Percentiles rank a stretch among this genome's conserved stretches.
phyloP scores from a whole-genome alignment of 2,113 vertebrate genomes.

The Hiodon tergisus region DNA sequence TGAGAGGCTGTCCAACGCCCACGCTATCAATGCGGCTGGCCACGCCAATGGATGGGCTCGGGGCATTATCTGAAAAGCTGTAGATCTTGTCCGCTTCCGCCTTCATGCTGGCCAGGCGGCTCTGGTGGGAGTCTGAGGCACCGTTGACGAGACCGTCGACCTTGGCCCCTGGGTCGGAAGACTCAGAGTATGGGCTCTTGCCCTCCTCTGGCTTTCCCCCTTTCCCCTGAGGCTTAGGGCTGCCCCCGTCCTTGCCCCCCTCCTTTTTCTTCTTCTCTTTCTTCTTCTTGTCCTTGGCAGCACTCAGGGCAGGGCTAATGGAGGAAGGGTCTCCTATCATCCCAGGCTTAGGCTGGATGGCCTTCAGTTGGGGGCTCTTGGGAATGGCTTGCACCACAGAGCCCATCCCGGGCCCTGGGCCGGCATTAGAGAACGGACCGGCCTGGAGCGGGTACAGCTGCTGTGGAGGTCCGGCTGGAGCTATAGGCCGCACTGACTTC shows the following conservation, averaged over 20 bases:
- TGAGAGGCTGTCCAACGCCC: conserved; percentile 77
- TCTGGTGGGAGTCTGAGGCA: conserved; percentile 87
- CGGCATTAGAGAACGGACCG: conserved; percentile 74
- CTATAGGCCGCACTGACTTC: conserved; percentile 82
- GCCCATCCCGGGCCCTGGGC: conserved; percentile 70
- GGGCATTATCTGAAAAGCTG: conserved; percentile 94
- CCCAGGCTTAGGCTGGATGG: conserved; percentile 85
- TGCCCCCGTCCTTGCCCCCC: conserved; percentile 78
- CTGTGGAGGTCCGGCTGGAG: conserved; percentile 75
- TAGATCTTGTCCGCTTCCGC: conserved; percentile 97
- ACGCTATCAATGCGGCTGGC: conserved; percentile 81
- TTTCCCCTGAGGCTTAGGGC: conserved; percentile 80
- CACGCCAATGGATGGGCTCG: conserved; percentile 88
- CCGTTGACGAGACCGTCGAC: conserved; percentile 87
- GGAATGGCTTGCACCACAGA: conserved; percentile 88
- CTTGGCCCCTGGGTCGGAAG: conserved; percentile 72
- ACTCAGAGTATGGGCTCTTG: conserved; percentile 84
- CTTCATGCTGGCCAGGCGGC: conserved; percentile 94
- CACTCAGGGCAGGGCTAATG: conserved; percentile 75
- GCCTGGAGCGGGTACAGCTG: conserved; percentile 83
- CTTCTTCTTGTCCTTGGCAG: conserved; percentile 97
- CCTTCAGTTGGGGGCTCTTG: conserved; percentile 91
- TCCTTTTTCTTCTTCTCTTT: conserved; percentile 98
- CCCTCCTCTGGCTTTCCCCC: conserved; percentile 79
- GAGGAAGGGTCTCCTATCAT: conserved; percentile 82